phyloP scores from a whole-genome alignment of 2,113 vertebrate genomes.

The Oncorhynchus clarkii region DNA sequence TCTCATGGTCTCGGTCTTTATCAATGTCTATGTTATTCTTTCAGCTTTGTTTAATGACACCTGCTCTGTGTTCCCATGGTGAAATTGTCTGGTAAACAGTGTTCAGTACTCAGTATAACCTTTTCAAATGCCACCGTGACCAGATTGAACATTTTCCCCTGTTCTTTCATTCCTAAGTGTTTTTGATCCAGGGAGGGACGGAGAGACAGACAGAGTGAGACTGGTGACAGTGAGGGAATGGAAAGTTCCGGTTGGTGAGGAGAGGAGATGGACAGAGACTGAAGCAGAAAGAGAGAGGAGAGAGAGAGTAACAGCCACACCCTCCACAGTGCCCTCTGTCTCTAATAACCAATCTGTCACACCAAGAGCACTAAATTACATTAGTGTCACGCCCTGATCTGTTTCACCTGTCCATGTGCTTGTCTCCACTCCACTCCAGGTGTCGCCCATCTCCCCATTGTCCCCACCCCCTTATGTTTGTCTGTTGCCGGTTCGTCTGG shows the following conservation, averaged over 20 bases:
- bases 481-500: too few relatives aligned
- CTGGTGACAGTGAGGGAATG: conserved; percentile 57
- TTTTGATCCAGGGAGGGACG: conserved; percentile 39
- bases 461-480: too few relatives aligned
- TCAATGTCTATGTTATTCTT: conserved; percentile 2
- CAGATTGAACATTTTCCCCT: conserved; percentile 30
- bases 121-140: conserved; percentile 53
- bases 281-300: conserved; percentile 22
- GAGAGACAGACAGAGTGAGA: neutral
- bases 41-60: conserved; percentile 11
- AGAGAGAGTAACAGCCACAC: neutral
- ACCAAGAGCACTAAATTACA: neutral
- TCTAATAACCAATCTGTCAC: too few relatives aligned
- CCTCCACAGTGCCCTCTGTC: too few relatives aligned
- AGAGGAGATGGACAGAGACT: conserved; percentile 27
- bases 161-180: conserved; percentile 33
- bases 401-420: too few relatives aligned
- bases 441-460: too few relatives aligned
- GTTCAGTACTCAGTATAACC: conserved; percentile 25
- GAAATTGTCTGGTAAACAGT: conserved; percentile 44
- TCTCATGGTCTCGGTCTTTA: neutral
- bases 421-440: too few relatives aligned
- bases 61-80: conserved; percentile 25
- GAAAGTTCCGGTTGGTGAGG: conserved; percentile 44
- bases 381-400: too few relatives aligned